Base-by-base conservation (phyloP, 2,888 invertebrate species). In the Epinotia ramella region DNA sequence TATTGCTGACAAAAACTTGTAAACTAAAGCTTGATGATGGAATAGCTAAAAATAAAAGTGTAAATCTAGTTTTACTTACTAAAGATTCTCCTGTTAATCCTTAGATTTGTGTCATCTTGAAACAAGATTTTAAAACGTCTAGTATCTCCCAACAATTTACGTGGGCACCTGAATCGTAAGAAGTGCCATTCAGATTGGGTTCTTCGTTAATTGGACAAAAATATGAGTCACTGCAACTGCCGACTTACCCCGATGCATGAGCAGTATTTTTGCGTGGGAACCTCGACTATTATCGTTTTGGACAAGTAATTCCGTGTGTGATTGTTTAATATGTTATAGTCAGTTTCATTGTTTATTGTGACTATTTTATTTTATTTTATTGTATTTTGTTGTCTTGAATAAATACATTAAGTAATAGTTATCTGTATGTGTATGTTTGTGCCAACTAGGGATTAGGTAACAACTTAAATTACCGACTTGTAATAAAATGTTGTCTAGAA, bases 201-300 rank as follows among this genome's bases (percentile, higher is more conserved):
- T 56, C 53, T 18, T 6, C 9, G 13, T 65, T 44, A 56, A 60
- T 66, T 65, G 40, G 75, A 13, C 65, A 16, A 33, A 40, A 59
- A 59, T n/a, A n/a, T 74, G 69, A 74, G 64, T 74, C 74, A 74
- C 69, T 6, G 70, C 44, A 24, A 57, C 49, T 20, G 64, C 46
- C 65, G 70, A 75, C 40, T 40, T 66, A 69, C 46, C 24, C 69
- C 46, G 16, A 69, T 69, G n/a, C 6, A 69, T 9, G 59, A 60
- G 56, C 9, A 16, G 6, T 40, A 18, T 56, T 56, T 66, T 67
- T 56, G 56, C 33, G 40, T 67, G 56, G 56, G 13, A 18, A 57
- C 12, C 12, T 16, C 3, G 16, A 33, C 7, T 33, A n/a, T 33
- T 33, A 9, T 60, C 33, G 62, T 28, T 13, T 24, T n/a, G 13